Evolutionary conservation across 2,797 vertebrate species (phyloP).

Genomic region (Falco peregrinus): DNA sequence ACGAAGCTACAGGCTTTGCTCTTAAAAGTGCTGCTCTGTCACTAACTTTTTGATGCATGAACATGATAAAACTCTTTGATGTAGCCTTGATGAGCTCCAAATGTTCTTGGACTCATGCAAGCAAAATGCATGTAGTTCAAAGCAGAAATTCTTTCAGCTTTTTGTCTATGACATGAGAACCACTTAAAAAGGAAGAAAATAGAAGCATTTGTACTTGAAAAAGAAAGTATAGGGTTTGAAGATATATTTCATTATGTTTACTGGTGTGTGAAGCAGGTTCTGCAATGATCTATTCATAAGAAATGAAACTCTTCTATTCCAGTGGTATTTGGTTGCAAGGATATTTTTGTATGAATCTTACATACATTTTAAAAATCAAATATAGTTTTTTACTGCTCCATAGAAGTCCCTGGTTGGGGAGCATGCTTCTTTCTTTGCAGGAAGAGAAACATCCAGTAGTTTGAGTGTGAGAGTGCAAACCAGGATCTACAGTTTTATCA

Average conservation of each 20-base stretch:
- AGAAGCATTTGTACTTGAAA: background rate
- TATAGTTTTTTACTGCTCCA: background rate
- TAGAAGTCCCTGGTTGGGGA: background rate
- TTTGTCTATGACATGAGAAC: background rate
- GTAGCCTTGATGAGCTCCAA: slow-evolving; percentile 40
- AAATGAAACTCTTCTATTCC: background rate
- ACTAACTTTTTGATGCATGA: slow-evolving; percentile 4
- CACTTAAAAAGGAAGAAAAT: background rate
- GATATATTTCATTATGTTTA: background rate
- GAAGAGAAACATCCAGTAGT: background rate
- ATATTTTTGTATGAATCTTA: background rate
- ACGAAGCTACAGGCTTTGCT: background rate
- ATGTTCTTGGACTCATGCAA: slow-evolving; percentile 28
- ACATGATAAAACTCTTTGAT: slow-evolving; percentile 58
- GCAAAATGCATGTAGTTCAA: slow-evolving; percentile 57
- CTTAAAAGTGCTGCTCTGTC: background rate
- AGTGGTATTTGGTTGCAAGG: background rate
- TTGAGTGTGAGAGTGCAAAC: background rate
- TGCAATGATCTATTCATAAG: background rate
- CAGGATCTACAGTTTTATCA: background rate
- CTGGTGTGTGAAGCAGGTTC: background rate
- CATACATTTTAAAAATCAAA: background rate
- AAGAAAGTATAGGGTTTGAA: background rate
- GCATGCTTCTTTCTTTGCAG: accelerated
- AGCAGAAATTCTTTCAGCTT: slow-evolving; percentile 27